Conservation (phyloP, 1,140 invertebrate genomes). For the Drosophila persimilis region DNA sequence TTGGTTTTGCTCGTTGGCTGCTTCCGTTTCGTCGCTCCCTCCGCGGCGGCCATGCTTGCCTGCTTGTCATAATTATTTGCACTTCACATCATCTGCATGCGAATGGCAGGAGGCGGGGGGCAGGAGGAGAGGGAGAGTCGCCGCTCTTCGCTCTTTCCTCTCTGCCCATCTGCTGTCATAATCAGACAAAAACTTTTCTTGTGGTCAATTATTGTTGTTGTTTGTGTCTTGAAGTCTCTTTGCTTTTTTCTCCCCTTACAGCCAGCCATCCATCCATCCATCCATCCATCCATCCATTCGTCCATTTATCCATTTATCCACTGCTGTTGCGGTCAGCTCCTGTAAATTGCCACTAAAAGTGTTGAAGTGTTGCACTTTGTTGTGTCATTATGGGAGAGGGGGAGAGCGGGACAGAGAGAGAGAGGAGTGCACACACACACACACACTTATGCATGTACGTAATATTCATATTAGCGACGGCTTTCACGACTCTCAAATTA, state of each 20-base stretch:
- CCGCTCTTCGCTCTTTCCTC: background rate
- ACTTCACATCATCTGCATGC: slow-evolving; percentile 72
- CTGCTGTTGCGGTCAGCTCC: slow-evolving; percentile 70
- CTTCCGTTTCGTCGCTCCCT: slow-evolving; percentile 56
- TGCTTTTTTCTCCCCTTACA: slow-evolving; percentile 1
- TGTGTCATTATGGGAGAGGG: slow-evolving; percentile 61
- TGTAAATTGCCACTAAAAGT: slow-evolving; percentile 81
- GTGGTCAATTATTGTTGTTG: slow-evolving; percentile 63
- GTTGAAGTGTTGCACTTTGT: slow-evolving; percentile 72
- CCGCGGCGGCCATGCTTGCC: slow-evolving; percentile 1
- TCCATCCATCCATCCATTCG: no score
- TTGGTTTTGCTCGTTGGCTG: slow-evolving; percentile 31
- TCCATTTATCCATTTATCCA: background rate
- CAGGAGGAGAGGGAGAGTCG: background rate
- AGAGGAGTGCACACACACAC: background rate
- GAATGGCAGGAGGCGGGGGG: slow-evolving; percentile 7
- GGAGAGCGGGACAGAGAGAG: background rate
- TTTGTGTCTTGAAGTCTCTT: slow-evolving; percentile 17
- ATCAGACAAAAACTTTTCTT: slow-evolving; percentile 65
- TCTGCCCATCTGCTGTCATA: slow-evolving; percentile 33
- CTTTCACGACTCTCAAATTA: slow-evolving; percentile 78
- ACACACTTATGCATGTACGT: slow-evolving; percentile 10
- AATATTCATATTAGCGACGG: slow-evolving; percentile 76
- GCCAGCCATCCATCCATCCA: no score
- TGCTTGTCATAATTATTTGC: slow-evolving; percentile 76